Evolutionary conservation across 2,888 invertebrate genomes (phyloP).

Genomic region (Cyaniris semiargus): DNA sequence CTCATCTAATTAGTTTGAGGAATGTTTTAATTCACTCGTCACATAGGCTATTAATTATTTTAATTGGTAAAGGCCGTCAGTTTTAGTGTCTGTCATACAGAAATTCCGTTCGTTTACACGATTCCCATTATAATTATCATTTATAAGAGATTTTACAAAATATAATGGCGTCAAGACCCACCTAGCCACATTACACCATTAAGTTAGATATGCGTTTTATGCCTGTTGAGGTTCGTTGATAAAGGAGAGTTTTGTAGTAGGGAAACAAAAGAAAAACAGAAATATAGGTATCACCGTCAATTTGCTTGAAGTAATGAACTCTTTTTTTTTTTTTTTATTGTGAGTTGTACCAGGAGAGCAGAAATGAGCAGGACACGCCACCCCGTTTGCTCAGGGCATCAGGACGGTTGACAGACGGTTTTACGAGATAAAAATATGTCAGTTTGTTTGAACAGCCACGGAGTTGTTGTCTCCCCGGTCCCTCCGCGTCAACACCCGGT

Average conservation of each 20-base stretch:
- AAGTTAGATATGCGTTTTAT: not conserved
- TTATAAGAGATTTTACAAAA: slow-evolving; percentile 3
- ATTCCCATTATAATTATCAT: slow-evolving; percentile 19
- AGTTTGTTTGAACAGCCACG: slow-evolving; percentile 50
- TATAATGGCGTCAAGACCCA: not conserved
- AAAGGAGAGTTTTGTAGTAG: no score
- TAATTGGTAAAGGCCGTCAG: slow-evolving; percentile 27
- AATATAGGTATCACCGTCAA: not conserved
- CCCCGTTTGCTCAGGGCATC: slow-evolving; percentile 62
- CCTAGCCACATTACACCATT: not conserved
- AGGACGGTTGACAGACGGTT: slow-evolving; percentile 50
- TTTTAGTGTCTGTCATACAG: slow-evolving; percentile 27
- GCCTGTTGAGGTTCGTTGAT: no score
- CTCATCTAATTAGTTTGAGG: slow-evolving; percentile 28
- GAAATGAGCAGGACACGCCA: slow-evolving; percentile 68
- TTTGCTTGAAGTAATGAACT: not conserved
- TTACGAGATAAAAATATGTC: slow-evolving; percentile 74
- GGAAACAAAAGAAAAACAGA: not conserved
- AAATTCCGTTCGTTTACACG: slow-evolving; percentile 25
- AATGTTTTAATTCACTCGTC: slow-evolving; percentile 30
- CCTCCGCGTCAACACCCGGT: slow-evolving; percentile 55
- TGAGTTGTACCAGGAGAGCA: slow-evolving; percentile 36
- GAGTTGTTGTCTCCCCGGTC: slow-evolving; percentile 44
- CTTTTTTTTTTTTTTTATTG: not conserved
- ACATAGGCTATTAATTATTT: slow-evolving; percentile 29